Conservation (phyloP, 2,113 vertebrate genomes). For the Furnarius figulus region DNA sequence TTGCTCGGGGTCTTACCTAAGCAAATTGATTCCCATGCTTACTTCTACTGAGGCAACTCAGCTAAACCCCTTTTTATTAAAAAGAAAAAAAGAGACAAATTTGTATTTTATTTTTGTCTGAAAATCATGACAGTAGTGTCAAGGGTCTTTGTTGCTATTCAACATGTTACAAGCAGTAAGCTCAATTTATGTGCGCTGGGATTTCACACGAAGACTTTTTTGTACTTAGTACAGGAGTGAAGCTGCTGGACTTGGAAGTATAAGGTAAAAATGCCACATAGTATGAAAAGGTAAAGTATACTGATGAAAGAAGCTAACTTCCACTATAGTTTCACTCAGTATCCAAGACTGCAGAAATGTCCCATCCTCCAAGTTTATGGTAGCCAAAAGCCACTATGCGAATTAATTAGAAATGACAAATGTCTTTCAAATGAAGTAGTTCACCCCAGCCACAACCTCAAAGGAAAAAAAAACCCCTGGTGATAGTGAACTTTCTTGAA, state of each 20-base stretch:
- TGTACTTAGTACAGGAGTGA: background rate
- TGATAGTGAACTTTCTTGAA: background rate
- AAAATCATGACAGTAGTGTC: background rate
- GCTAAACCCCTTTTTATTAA: background rate
- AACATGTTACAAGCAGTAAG: background rate
- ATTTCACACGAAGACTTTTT: background rate
- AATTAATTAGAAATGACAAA: background rate
- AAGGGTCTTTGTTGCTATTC: background rate
- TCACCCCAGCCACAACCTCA: background rate
- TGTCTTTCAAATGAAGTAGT: background rate
- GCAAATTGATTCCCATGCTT: background rate
- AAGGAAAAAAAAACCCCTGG: background rate
- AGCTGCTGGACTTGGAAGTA: background rate
- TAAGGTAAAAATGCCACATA: background rate
- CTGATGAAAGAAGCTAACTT: background rate
- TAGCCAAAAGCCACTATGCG: background rate
- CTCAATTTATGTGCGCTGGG: background rate
- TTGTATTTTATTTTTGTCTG: conserved; percentile 25
- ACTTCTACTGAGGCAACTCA: background rate
- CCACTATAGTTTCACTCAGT: background rate
- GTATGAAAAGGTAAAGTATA: background rate
- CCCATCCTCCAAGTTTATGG: background rate
- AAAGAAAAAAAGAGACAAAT: background rate
- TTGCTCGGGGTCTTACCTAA: background rate
- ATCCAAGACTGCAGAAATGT: background rate